A percentile compares a stretch with the other conserved stretches of the same genome.
These are phyloP conservation scores for Pocillopora damicornis DNA, from an alignment of 64 coral and sea anemone species.

Conservation along the genomic window DNA sequence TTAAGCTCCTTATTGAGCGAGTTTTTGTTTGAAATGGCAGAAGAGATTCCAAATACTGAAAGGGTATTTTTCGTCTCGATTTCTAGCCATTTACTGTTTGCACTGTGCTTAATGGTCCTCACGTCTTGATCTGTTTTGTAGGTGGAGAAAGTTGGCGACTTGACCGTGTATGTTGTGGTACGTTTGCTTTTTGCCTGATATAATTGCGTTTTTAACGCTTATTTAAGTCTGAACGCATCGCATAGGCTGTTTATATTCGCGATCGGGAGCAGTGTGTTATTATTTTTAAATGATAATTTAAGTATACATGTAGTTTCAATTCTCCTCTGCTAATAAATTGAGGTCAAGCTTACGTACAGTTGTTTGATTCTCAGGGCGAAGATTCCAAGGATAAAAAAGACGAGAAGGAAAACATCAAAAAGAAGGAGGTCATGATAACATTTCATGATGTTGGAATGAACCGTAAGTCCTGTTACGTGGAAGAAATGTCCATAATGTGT, in stretches of 20 bases:
- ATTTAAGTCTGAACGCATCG: no score
- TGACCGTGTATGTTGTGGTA: slow-evolving; percentile 91
- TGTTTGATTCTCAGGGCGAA: slow-evolving; percentile 60
- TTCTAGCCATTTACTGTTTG: background rate
- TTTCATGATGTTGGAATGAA: slow-evolving; percentile 98
- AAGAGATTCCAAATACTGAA: slow-evolving; percentile 38
- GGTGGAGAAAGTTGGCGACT: slow-evolving; percentile 96
- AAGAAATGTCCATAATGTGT: background rate
- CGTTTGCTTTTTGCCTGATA: slow-evolving; percentile 9
- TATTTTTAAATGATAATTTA: background rate
- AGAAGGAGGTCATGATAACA: slow-evolving; percentile 92
- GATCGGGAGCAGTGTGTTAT: background rate
- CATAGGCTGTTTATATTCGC: background rate
- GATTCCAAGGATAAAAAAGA: slow-evolving; percentile 72
- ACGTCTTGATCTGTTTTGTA: slow-evolving; percentile 48
- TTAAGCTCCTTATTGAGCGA: background rate
- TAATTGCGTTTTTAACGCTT: background rate
- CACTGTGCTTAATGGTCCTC: slow-evolving; percentile 8
- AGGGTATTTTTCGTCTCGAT: slow-evolving; percentile 13
- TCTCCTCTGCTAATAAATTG: no score
- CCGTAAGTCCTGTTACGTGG: slow-evolving; percentile 59
- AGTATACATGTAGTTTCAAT: background rate
- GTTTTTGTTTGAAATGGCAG: slow-evolving; percentile 34
- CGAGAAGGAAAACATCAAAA: slow-evolving; percentile 87
- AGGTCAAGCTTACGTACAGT: background rate